Conservation (phyloP, 2,888 invertebrate genomes). For the Phasia obesa region DNA sequence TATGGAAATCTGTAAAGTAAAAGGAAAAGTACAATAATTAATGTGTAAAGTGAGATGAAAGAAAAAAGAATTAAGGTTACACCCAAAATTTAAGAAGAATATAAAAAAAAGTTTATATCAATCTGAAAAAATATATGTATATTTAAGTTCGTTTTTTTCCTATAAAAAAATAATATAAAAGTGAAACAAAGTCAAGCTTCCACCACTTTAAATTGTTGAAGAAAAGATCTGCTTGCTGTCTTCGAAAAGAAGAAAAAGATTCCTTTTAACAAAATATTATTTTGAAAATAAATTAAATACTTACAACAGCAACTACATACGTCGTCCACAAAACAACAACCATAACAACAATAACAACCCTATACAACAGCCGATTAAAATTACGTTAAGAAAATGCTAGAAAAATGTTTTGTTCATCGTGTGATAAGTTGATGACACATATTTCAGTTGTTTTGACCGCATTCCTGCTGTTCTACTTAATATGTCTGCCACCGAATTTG, state of each 20-base stretch:
- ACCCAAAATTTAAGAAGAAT: slow-evolving; percentile 64
- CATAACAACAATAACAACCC: slow-evolving; percentile 14
- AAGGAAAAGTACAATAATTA: too few species aligned
- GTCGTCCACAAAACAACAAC: not conserved
- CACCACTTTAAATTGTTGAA: not conserved
- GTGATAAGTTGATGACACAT: slow-evolving; percentile 83
- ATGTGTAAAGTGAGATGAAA: slow-evolving; percentile 19
- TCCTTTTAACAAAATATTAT: slow-evolving; percentile 7
- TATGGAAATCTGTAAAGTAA: slow-evolving; percentile 54
- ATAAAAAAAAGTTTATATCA: not conserved
- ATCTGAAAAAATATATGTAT: not conserved
- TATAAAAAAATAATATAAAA: not conserved
- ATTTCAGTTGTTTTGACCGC: slow-evolving; percentile 80
- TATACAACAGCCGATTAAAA: slow-evolving; percentile 15
- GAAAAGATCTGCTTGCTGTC: not conserved
- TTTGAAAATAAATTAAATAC: slow-evolving; percentile 26
- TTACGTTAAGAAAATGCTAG: slow-evolving; percentile 80
- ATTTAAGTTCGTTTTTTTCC: too few species aligned
- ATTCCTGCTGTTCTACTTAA: slow-evolving; percentile 79
- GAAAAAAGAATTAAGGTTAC: slow-evolving; percentile 68
- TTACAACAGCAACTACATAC: slow-evolving; percentile 12
- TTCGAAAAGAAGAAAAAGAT: not conserved
- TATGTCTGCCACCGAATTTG: slow-evolving; percentile 78
- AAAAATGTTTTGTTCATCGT: slow-evolving; percentile 80
- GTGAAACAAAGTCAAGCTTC: not conserved